phyloP scores from a whole-genome alignment of 2,888 invertebrate genomes.

The Microctonus brassicae region DNA sequence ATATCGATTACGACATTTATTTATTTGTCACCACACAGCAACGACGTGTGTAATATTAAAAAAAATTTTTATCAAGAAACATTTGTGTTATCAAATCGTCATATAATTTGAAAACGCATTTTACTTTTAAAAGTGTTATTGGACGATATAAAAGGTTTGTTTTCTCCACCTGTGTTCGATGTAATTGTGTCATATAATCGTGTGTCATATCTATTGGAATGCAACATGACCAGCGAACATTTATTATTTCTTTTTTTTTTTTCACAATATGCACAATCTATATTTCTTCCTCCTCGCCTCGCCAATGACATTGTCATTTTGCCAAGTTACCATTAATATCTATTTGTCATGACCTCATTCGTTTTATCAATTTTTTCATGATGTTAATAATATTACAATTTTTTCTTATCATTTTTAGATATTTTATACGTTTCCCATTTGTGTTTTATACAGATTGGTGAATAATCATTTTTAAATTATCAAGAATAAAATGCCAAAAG shows the following conservation, averaged over 20 bases:
- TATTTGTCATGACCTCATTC: background rate
- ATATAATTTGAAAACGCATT: background rate
- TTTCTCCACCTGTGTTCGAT: no score
- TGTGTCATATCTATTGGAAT: background rate
- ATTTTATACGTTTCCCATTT: background rate
- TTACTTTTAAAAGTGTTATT: background rate
- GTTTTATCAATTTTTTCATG: slow-evolving; percentile 1
- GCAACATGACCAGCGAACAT: background rate
- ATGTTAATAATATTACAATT: background rate
- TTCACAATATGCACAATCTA: background rate
- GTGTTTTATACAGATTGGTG: background rate
- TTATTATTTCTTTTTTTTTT: background rate
- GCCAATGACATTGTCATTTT: background rate
- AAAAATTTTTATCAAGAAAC: background rate
- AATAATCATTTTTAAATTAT: background rate
- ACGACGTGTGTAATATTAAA: background rate
- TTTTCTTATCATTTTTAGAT: background rate
- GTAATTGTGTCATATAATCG: background rate
- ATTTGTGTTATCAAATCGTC: background rate
- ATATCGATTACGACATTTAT: background rate
- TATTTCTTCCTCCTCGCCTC: background rate
- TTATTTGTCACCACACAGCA: background rate
- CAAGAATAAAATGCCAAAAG: background rate
- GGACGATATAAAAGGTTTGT: background rate
- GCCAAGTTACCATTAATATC: slow-evolving; percentile 3